Evolutionary conservation across 2,888 invertebrate species (phyloP), one percentile per base, ranked within the genome.

Genomic region (Ectemnius lituratus): DNA sequence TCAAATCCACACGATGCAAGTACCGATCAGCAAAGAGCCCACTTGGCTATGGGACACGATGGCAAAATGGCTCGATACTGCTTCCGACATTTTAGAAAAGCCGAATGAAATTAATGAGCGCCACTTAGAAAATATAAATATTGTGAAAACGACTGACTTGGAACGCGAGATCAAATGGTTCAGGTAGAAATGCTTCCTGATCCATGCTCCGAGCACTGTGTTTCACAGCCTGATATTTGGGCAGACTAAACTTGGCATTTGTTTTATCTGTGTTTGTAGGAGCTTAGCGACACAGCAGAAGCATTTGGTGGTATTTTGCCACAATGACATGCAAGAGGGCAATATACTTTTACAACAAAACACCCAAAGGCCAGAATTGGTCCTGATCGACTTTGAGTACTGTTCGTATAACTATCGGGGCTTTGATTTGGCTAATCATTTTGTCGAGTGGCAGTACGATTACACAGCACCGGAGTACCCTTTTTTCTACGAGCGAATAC

Each of bases 1-100:
- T 0, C 94, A 95, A 85, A 97, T 99, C 73, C 99, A 99, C 88
- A 93, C 94, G 18, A 94, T 99, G 92, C 95, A 97, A 90, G 97
- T 99, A 79, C 99, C 99, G 0, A 94, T 99, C 79, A 96, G 96
- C 83, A 99, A 99, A 91, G 97, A 98, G 85, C 98, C 99, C 0
- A 95, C 95, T 70, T 99, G 98, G 97, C 91, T 99, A 0, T 97
- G 97, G 95, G 96, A 97, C 85, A 97, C 97, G 2, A 95, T 98
- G 92, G 93, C 93, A 28, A 95, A 95, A 87, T 97, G 96, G 95
- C 88, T 95, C 76, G 92, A 93, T 63, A 94, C 93, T 0, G 92
- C 94, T 2, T 92, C 92, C 6, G 91, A 91, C 20, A 92, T 92
- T 49, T 81, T 93, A 0, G 88, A 90, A 6, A 89, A 88, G 60